Evolutionary conservation across 1,140 invertebrate genomes (phyloP), one percentile per base, ranked within the genome.

Genomic region (Rhopalosiphum padi): DNA sequence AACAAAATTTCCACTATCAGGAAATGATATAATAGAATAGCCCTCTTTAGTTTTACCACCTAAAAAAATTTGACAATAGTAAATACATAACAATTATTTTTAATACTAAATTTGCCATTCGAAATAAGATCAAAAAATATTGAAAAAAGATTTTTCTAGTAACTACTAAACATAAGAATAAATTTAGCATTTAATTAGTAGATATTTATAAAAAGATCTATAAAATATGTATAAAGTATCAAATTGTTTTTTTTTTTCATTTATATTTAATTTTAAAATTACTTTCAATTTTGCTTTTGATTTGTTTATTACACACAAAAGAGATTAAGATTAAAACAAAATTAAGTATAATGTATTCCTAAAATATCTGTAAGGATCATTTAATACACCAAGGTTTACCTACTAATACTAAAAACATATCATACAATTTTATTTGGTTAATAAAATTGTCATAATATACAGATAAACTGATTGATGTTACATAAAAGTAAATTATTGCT

Each of bases 11-110:
- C 97, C 97, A 95, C 97, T 97, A 96, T 99, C 98, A 87, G 99
- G 98, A 96, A 99, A 99, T 94, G 98, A 99, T 94, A 99, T 97
- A 94, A 99, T 97, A 30, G 98, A 98, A 95, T 97, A 98, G 94
- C 98, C 98, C 95, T 99, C 98, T 94, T 96, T 96, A 18, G 98
- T 98, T 95, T 98, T 98, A 41, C 98, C 98, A 94, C 98, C 97
- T 97, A 94, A 77, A 95, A 95, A 94, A 94, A 53, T 55, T 85
- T 85, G 15, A 41, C 5, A 18, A 83, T 85, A 85, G 18, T 35
- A 53, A 53, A 85, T 37, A 85, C 5, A 15, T 35, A n/a, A 30
- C 30, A 87, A 87, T 87, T 30, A 87, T 87, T 41, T 83, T 83
- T 23, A 83, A 46, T 30, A 46, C 7, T 87, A 87, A 87, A 83